Evolutionary conservation across 2,888 invertebrate genomes (phyloP), one percentile per base, ranked within the genome.

Genomic region (Hydraecia micacea): DNA sequence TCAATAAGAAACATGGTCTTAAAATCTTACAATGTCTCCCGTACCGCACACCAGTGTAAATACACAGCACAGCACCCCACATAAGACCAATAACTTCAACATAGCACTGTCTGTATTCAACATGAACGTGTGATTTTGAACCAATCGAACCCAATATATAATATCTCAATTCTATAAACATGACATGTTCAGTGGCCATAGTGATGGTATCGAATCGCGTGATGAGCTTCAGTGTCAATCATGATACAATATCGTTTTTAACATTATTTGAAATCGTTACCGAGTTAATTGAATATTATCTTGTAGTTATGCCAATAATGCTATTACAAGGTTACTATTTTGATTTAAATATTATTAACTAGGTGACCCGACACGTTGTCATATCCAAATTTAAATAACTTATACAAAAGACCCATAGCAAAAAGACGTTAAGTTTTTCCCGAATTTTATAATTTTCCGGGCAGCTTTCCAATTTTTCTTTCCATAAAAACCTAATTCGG

Each of bases 151-250:
- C 42, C 46, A 74, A 83, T 86, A 74, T 81, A 83, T 84, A 75
- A 81, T 89, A 86, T 80, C 91, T 52, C 65, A 66, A 52, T 76
- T 63, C 55, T 52, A 62, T 28, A 46, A 49, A 73, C 62, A 63
- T 83, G 9, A 6, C 84, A 83, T 85, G 86, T 62, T 72, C 28
- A 73, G 9, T 58, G 39, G n/a, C 36, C 49, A 73, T 86, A 73
- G 58, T 93, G 76, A 87, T 90, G 32, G 3, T 68, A 80, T 80
- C 80, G 28, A 8, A 63, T 82, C 13, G 52, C 80, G 46, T 80
- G 83, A 55, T 76, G 36, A 55, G 46, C 25, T 21, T 42, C n/a
- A 15, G 62, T 36, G 18, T 11, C 13, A 52, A 52, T 55, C 39
- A 13, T 9, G 83, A 82, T 80, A 76, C 42, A 46, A n/a, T 60